Evolutionary conservation across 2,888 invertebrate genomes (phyloP).

Genomic region (Drosophila phalerata): DNA sequence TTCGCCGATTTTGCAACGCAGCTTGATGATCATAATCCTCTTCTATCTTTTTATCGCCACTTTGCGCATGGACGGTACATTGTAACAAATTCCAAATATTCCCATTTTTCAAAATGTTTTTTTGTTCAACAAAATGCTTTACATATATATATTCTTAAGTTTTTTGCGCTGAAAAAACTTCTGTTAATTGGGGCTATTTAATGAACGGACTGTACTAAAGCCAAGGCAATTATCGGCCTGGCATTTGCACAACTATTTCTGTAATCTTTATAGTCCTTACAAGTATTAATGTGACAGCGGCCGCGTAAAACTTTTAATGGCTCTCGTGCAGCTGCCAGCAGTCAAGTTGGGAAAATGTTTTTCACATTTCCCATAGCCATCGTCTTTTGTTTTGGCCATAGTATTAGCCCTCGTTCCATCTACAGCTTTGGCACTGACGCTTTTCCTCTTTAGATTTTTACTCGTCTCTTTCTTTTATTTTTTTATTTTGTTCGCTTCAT

Average conservation of each 20-base stretch:
- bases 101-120: not conserved
- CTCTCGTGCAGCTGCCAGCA: conserved; percentile 68
- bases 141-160: conserved; percentile 8
- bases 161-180: not conserved
- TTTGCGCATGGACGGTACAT: not conserved
- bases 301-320: conserved; percentile 72
- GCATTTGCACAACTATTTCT: conserved; percentile 75
- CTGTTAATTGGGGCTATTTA: conserved; percentile 22
- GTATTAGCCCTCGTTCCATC: not conserved
- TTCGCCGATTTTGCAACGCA: conserved; percentile 27
- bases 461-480: conserved; percentile 38
- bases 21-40: conserved; percentile 20
- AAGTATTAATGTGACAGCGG: conserved; percentile 57
- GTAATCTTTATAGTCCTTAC: conserved; percentile 70
- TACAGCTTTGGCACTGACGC: conserved; percentile 21
- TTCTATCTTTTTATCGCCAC: conserved; percentile 12
- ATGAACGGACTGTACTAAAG: conserved; percentile 19
- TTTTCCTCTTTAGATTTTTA: conserved; percentile 42
- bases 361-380: conserved; percentile 23
- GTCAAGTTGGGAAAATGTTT: conserved; percentile 49
- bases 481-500: conserved; percentile 60
- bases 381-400: conserved; percentile 23
- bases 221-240: conserved; percentile 67
- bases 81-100: conserved; percentile 1
- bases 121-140: conserved; percentile 4